Percentiles rank a stretch among this genome's conserved stretches.
phyloP scores from a whole-genome alignment of 2,888 invertebrate genomes.

The Agrypnus murinus region DNA sequence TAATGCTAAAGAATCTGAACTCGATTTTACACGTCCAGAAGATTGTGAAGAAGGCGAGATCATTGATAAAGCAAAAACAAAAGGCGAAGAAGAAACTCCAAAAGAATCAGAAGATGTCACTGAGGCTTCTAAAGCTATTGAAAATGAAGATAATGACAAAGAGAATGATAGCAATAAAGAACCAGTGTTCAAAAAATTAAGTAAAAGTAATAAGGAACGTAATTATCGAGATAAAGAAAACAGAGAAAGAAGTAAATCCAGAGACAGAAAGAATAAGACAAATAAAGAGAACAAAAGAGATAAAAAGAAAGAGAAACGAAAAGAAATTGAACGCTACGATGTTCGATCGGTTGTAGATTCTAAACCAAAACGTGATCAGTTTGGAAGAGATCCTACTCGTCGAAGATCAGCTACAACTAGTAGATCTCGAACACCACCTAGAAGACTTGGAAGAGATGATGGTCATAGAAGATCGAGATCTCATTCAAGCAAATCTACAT shows the following conservation, averaged over 20 bases:
- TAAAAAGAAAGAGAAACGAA: constrained; percentile 78
- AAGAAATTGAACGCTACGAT: constrained; percentile 88
- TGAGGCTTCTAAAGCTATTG: constrained; percentile 69
- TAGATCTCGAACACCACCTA: constrained; percentile 54
- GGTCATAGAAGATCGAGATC: constrained; percentile 57
- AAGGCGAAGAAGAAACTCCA: constrained; percentile 60
- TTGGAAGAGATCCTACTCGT: constrained; percentile 80
- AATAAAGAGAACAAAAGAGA: constrained; percentile 64
- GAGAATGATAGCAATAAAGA: constrained; percentile 71
- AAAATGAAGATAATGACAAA: constrained; percentile 73
- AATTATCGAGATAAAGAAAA: constrained; percentile 82
- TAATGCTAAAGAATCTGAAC: constrained; percentile 71
- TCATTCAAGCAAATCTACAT: constrained; percentile 48
- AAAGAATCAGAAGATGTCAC: constrained; percentile 66
- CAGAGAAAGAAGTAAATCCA: constrained; percentile 69
- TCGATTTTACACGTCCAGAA: constrained; percentile 69
- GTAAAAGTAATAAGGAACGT: constrained; percentile 84
- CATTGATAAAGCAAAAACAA: constrained; percentile 69
- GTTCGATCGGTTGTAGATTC: constrained; percentile 86
- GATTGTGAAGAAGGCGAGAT: constrained; percentile 77
- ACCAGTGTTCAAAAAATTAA: constrained; percentile 84
- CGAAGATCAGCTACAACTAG: constrained; percentile 61
- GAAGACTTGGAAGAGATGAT: constrained; percentile 50
- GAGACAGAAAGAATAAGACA: constrained; percentile 64
- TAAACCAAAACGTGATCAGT: constrained; percentile 80